Evolutionary conservation across 2,797 vertebrate species (phyloP), one percentile per base, ranked within the genome.

Genomic region (Lutra lutra): DNA sequence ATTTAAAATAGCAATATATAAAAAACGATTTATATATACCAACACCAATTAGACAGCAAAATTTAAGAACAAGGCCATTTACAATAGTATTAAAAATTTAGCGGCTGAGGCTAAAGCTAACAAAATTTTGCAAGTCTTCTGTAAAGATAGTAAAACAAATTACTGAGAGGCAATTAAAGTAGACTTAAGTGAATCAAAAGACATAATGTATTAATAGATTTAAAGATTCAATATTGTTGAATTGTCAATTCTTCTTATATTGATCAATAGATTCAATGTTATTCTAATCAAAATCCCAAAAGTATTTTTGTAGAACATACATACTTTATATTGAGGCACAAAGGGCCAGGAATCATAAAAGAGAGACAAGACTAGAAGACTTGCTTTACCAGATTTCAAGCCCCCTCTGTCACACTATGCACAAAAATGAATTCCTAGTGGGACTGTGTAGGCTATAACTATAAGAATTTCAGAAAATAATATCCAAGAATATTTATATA

Each of bases 1-100:
- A 85, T 95, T 97, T 94, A 80, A 94, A 96, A 87, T 12, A 94
- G 43, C 27, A 73, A 77, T 40, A 77, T 90, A 77, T 25, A 90
- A 82, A 86, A 64, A 91, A 89, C 62, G 70, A 35, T 75, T 73
- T 91, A 66, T 21, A 38, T 40, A 86, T 13, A 75, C 1, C 12
- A 91, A 60, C 21, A 91, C 79, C 15, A 82, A 75, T 56, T 40
- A 79, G 14, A 68, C 46, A 58, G 83, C 25, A 94, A 97, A 88
- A 92, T 93, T 94, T 64, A 92, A 96, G 62, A 92, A 94, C 62
- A 48, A 96, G 60, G 29, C 32, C 25, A 58, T 40, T 91, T 93
- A 94, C 20, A 91, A n/a, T 10, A 91, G 35, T 35, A 87, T 93
- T 80, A 95, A 83, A 77, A 89, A 84, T 70, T 86, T 77, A 87